Base-by-base conservation (phyloP, 2,888 invertebrate species). In the Caenorhabditis virilis region DNA sequence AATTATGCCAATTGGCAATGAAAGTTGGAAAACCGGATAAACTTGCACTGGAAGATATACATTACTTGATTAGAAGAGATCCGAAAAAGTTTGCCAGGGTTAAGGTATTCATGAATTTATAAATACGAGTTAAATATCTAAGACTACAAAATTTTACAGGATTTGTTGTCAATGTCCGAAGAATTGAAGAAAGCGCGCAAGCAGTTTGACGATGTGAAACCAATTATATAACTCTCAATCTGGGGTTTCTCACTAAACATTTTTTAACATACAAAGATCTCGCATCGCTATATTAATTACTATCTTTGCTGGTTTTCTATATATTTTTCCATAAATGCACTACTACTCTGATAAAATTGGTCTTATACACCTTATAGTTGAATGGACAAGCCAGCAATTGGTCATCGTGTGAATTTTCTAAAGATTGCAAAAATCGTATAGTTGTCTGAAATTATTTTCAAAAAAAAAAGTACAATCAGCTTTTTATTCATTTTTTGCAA, bases 111-210 rank as follows among this genome's bases (percentile, higher is more conserved):
- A 13, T 30, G 2, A 20, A 33, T 20, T 25, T 16, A 16, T 11
- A 16, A 16, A 45, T 7, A 42, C 5, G 18, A 45, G 7, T 9
- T 45, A 7, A 16, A 4, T 4, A 45, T 22, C 6, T 23, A n/a
- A n/a, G n/a, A n/a, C n/a, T n/a, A n/a, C n/a, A n/a, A n/a, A 35
- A 2, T 41, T 39, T 54, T 36, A 3, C 49, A 71, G 74, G 82
- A 82, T 39, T 72, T 82, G 7, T 67, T 83, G 13, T 77, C 79
- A 79, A 82, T 98, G 95, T 98, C 95, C 85, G 98, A 99, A 86
- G 97, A 98, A 86, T 86, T 98, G 47, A 95, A 97, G 86, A 92
- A 94, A 85, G 98, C 98, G 15, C 88, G 98, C 77, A 98, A 98
- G 87, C 97, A 97, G 66, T 99, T 98, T 86, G 98, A 98, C 87